Evolutionary conservation across 2,113 vertebrate genomes (phyloP).

Genomic region (Tinamus guttatus): DNA sequence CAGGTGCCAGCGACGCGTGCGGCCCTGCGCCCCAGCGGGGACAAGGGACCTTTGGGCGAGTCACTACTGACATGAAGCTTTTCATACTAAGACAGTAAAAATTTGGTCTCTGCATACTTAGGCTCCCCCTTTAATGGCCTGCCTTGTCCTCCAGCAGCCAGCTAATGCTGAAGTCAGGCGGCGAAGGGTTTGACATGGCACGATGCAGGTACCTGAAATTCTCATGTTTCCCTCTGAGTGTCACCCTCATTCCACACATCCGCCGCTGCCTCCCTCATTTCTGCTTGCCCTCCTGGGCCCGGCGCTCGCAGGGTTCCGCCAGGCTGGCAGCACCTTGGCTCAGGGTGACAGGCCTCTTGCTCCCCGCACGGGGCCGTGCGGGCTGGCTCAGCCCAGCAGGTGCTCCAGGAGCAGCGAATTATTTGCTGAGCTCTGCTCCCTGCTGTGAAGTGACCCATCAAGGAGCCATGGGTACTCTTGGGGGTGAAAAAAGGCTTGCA

Average conservation of each 20-base stretch:
- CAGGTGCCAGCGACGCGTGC: background rate
- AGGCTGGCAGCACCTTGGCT: too few species aligned
- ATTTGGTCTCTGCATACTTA: background rate
- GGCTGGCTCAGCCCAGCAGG: too few species aligned
- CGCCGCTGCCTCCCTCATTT: background rate
- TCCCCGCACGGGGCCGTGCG: too few species aligned
- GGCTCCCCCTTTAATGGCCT: background rate
- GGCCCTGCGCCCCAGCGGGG: background rate
- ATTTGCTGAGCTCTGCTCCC: background rate
- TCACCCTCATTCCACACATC: slow-evolving; percentile 1
- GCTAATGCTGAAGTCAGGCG: background rate
- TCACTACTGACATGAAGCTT: background rate
- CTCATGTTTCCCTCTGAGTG: slow-evolving; percentile 39
- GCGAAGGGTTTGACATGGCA: background rate
- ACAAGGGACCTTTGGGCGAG: background rate
- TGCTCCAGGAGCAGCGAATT: too few species aligned
- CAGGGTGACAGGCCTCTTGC: too few species aligned
- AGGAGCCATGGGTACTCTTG: accelerated
- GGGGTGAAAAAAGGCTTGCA: background rate
- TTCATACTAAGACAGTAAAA: background rate
- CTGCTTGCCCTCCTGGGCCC: too few species aligned
- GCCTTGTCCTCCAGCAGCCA: background rate
- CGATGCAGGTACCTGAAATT: background rate
- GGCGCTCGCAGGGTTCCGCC: background rate
- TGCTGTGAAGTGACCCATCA: accelerated